Evolutionary conservation across 2,888 invertebrate genomes (phyloP).

Genomic region (Cremastinae sp.): DNA sequence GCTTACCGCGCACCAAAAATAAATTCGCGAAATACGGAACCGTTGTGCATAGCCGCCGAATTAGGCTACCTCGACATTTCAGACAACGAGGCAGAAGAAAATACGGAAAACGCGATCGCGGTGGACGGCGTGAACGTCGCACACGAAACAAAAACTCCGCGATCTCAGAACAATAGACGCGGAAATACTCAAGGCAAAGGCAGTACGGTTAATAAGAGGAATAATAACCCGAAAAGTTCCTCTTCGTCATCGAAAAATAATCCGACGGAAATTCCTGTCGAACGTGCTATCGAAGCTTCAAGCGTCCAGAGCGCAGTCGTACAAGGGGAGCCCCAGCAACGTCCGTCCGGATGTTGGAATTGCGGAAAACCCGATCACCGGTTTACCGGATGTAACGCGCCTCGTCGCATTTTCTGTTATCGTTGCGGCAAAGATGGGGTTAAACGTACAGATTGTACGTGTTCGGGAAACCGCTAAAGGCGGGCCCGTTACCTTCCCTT

Average conservation of each 20-base stretch:
- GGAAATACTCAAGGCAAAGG: background rate
- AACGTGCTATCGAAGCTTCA: no score
- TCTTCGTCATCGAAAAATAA: background rate
- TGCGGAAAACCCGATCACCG: constrained; percentile 1
- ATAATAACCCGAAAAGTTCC: background rate
- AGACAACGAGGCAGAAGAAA: no score
- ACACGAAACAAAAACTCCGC: no score
- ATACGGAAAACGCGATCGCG: no score
- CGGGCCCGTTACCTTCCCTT: background rate
- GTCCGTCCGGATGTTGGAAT: background rate
- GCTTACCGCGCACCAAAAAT: background rate
- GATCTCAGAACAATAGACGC: no score
- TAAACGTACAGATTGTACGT: background rate
- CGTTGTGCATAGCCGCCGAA: background rate
- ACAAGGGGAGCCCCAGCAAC: background rate
- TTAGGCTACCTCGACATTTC: background rate
- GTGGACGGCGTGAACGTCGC: no score
- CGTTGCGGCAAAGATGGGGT: background rate
- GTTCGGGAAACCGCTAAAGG: constrained; percentile 18
- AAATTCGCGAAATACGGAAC: background rate
- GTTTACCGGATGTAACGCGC: background rate
- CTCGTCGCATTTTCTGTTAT: background rate
- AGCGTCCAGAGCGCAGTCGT: background rate
- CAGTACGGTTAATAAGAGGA: background rate
- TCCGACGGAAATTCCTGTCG: no score